Conservation (phyloP, 2,888 invertebrate genomes). For the Rhorus exstirpatorius region DNA sequence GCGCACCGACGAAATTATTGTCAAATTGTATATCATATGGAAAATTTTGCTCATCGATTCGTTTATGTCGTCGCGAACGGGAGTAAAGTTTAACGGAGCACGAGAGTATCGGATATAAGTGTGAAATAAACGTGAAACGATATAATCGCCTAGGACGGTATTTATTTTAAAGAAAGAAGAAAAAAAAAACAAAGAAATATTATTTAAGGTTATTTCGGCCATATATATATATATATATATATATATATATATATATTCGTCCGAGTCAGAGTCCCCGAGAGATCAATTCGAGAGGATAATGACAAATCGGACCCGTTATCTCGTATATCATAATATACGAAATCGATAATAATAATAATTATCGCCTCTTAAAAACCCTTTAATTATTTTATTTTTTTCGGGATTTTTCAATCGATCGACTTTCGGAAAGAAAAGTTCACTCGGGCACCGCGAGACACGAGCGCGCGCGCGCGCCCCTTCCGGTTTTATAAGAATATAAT, state of each 20-base stretch:
- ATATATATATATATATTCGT: no score
- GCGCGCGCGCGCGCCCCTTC: no score
- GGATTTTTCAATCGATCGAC: slow-evolving; percentile 7
- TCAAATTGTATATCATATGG: slow-evolving; percentile 56
- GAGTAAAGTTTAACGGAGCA: slow-evolving; percentile 34
- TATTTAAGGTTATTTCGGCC: slow-evolving; percentile 41
- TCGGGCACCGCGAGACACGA: slow-evolving; percentile 33
- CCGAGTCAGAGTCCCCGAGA: slow-evolving; percentile 40
- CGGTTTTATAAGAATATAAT: no score
- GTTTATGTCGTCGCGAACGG: slow-evolving; percentile 13
- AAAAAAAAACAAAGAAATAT: slow-evolving; percentile 29
- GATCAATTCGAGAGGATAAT: slow-evolving; percentile 20
- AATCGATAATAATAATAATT: slow-evolving; percentile 36
- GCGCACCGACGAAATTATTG: slow-evolving; percentile 64
- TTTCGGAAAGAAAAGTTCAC: slow-evolving; percentile 15
- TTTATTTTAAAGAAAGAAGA: slow-evolving; percentile 14
- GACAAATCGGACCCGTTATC: neutral
- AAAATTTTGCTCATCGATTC: neutral
- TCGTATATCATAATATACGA: neutral
- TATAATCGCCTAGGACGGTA: slow-evolving; percentile 49
- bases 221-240: no score
- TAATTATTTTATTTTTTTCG: neutral
- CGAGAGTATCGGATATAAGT: neutral
- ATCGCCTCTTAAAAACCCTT: neutral
- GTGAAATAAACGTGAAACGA: slow-evolving; percentile 21